A percentile compares a stretch with the other conserved stretches of the same genome.
phyloP scores from a whole-genome alignment of 2,113 vertebrate species.

The Cyanistes caeruleus region DNA sequence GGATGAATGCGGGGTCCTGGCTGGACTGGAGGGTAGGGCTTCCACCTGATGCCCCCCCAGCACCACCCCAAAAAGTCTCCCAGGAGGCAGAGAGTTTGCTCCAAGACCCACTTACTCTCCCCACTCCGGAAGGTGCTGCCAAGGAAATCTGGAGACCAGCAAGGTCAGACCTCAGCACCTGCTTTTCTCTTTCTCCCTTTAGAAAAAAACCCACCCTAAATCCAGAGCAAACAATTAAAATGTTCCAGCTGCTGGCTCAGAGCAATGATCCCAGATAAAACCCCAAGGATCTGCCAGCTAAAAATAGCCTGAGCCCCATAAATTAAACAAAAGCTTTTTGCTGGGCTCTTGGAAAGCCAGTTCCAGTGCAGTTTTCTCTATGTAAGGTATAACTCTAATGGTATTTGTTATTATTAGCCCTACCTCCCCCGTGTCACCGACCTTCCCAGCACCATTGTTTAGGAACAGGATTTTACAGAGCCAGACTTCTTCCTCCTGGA shows the following conservation, averaged over 20 bases:
- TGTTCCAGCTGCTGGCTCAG: constrained; percentile 29
- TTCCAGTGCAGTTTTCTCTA: constrained; percentile 15
- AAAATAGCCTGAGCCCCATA: constrained; percentile 73
- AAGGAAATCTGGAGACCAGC: fast-evolving
- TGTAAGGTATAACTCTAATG: not conserved
- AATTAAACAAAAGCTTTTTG: constrained; percentile 71
- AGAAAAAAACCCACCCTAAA: not conserved
- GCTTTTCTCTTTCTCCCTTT: not conserved
- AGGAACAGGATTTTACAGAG: not conserved
- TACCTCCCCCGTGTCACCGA: not conserved
- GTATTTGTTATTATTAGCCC: constrained; percentile 35
- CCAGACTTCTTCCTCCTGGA: not conserved
- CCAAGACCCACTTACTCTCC: not conserved
- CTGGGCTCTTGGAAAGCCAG: constrained; percentile 18
- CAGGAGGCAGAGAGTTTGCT: not conserved
- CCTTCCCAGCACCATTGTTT: not conserved
- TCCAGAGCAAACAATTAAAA: constrained; percentile 35
- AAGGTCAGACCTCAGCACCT: not conserved
- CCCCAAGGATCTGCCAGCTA: constrained; percentile 64
- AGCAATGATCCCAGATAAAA: constrained; percentile 35
- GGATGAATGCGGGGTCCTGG: fast-evolving
- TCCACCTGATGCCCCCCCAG: not conserved
- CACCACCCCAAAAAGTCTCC: not conserved
- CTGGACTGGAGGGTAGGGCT: not conserved
- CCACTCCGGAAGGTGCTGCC: fast-evolving